These are phyloP conservation scores for Hypotaenidia philippensis DNA, from an alignment of 2,797 vertebrate species.

Conservation along the genomic window DNA sequence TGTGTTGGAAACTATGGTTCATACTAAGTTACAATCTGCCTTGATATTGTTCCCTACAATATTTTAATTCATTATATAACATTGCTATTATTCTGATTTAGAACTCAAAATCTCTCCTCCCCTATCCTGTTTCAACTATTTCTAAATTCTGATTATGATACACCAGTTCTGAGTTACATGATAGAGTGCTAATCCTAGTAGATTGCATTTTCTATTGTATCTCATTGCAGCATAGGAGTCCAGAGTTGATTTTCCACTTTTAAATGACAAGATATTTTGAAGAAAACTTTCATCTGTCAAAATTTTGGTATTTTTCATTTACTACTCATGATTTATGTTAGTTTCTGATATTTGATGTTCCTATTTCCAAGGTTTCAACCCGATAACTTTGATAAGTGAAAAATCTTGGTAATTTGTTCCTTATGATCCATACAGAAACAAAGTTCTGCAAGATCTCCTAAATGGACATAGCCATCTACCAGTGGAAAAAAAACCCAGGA, in stretches of 20 bases:
- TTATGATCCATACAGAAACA: not conserved
- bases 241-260: not conserved
- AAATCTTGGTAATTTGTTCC: not conserved
- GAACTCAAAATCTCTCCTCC: not conserved
- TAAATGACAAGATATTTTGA: not conserved
- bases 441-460: not conserved
- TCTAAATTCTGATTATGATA: not conserved
- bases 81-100: not conserved
- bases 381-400: not conserved
- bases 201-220: not conserved
- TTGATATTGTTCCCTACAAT: not conserved
- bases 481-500: fast-evolving
- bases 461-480: fast-evolving
- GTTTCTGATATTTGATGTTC: not conserved
- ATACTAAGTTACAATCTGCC: not conserved
- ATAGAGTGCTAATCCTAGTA: not conserved
- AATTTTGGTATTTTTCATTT: not conserved
- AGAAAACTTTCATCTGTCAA: not conserved
- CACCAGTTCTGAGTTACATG: not conserved
- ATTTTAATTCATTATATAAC: not conserved
- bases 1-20: not conserved
- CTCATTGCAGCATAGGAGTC: not conserved
- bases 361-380: not conserved
- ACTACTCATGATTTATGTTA: not conserved
- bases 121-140: not conserved